These are phyloP conservation scores for Trematocara zebra DNA, from an alignment of 2,113 vertebrate species.

Conservation along the genomic window DNA sequence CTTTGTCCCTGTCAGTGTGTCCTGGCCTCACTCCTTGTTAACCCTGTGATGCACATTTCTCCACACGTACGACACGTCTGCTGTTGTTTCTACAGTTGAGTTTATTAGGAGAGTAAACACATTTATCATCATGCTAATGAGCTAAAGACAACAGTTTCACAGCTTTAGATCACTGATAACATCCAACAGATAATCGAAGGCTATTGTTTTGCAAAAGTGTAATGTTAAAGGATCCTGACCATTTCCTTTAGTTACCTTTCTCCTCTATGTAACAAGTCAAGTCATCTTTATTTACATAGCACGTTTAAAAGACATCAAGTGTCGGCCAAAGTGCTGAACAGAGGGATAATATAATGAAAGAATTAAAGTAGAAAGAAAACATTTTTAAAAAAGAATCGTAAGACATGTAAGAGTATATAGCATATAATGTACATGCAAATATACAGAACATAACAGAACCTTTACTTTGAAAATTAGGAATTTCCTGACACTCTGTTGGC, in stretches of 20 bases:
- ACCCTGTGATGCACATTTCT: neutral
- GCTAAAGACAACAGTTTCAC: neutral
- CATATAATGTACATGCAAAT: neutral
- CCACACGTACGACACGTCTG: rapidly evolving
- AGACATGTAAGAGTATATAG: too few relatives aligned
- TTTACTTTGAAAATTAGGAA: neutral
- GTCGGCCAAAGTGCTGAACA: too few relatives aligned
- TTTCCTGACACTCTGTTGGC: neutral
- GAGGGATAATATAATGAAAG: too few relatives aligned
- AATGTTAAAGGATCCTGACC: neutral
- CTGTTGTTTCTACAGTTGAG: rapidly evolving
- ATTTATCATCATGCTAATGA: rapidly evolving
- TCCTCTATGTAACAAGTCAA: rapidly evolving
- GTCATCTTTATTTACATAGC: too few relatives aligned
- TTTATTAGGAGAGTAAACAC: neutral
- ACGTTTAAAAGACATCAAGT: too few relatives aligned
- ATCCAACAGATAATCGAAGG: neutral
- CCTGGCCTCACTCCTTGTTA: neutral
- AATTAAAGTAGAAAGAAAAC: too few relatives aligned
- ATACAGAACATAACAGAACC: neutral
- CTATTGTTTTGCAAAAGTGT: neutral
- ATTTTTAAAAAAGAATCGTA: too few relatives aligned
- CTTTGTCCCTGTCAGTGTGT: neutral
- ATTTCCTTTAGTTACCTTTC: neutral
- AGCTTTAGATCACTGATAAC: neutral